phyloP scores from a whole-genome alignment of 2,113 vertebrate species.

The Gorsachius goisagi region DNA sequence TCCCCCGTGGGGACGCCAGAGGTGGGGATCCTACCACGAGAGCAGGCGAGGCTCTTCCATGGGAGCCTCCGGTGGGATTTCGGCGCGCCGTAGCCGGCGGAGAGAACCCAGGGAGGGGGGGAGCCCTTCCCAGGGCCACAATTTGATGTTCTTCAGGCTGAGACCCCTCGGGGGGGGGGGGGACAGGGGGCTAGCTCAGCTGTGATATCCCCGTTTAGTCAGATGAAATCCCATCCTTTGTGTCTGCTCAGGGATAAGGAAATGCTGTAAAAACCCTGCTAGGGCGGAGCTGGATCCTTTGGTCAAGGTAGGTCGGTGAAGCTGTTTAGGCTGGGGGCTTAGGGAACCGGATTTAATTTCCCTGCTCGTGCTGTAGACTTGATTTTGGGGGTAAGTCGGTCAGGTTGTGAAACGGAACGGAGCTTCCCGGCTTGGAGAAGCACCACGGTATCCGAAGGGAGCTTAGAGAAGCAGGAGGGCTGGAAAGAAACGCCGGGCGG shows the following conservation, averaged over 20 bases:
- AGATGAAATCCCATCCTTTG: not conserved
- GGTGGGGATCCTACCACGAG: not conserved
- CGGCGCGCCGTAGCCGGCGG: fast-evolving
- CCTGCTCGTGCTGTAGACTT: fast-evolving
- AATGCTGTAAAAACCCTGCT: not conserved
- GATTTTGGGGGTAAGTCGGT: not conserved
- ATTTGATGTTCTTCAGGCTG: not conserved
- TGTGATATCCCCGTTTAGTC: not conserved
- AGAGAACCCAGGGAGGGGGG: not conserved
- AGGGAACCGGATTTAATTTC: not conserved
- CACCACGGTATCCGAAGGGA: fast-evolving
- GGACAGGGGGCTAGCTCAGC: not conserved
- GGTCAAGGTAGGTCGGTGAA: not conserved
- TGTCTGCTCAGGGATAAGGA: not conserved
- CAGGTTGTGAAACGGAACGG: not conserved
- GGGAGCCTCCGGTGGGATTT: not conserved
- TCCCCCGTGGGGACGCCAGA: not conserved
- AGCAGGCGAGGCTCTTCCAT: not conserved
- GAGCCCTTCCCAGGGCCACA: too few relatives aligned
- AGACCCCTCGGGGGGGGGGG: not conserved
- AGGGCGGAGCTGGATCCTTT: not conserved
- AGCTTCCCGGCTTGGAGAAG: not conserved
- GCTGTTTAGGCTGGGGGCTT: not conserved
- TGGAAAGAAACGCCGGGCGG: not conserved
- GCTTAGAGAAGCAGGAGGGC: not conserved